A percentile compares a stretch with the other conserved stretches of the same genome.
Evolutionary conservation across 2,797 vertebrate species (phyloP).

Genomic region (Malacoraja senta): DNA sequence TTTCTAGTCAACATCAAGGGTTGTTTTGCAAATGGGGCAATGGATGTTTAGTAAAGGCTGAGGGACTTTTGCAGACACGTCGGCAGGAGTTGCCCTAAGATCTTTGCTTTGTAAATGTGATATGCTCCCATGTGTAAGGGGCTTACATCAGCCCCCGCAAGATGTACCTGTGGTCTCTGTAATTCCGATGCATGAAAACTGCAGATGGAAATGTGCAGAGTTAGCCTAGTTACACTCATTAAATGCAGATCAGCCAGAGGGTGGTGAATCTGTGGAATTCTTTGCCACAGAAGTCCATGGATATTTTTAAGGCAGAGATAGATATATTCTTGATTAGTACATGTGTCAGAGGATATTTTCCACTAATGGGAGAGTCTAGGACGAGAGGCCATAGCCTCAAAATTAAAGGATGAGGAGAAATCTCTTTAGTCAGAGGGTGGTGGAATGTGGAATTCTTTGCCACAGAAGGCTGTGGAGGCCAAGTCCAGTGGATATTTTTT

Average conservation of each 20-base stretch:
- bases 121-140: constrained; percentile 16
- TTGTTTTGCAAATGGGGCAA: constrained; percentile 32
- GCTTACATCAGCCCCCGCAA: neutral
- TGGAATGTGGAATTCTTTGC: neutral
- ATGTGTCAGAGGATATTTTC: too few species aligned
- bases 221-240: neutral
- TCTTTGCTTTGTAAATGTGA: constrained; percentile 32
- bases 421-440: neutral
- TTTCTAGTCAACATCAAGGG: constrained; percentile 33
- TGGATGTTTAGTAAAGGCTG: constrained; percentile 30
- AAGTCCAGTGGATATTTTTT: too few species aligned
- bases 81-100: neutral
- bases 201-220: neutral
- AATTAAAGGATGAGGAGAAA: too few species aligned
- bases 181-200: neutral
- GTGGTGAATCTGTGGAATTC: neutral
- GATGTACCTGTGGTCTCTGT: neutral
- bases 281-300: too few species aligned
- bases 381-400: too few species aligned
- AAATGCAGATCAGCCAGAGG: neutral
- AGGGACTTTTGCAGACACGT: constrained; percentile 16
- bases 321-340: too few species aligned
- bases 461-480: too few species aligned
- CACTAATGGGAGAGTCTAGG: too few species aligned
- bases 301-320: too few species aligned